Evolutionary conservation across 1,140 invertebrate genomes (phyloP), one percentile per base, ranked within the genome.

Genomic region (Drosophila rhopaloa): DNA sequence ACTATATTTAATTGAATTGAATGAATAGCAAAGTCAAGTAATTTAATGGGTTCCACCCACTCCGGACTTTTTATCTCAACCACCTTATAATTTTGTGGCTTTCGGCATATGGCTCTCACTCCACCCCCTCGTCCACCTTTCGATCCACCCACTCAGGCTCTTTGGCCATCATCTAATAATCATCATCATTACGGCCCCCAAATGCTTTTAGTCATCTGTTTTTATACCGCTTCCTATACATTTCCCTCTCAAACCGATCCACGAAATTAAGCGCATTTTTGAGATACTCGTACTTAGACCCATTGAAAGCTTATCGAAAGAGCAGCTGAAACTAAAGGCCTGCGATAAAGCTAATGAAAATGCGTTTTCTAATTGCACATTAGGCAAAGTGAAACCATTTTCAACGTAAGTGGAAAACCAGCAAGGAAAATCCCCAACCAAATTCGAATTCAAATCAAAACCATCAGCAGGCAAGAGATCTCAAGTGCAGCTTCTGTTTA

Each of bases 311-410:
- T 82, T 82, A 82, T 88, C 79, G 79, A 19, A 29, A 41, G 48
- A 71, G 65, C 73, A 83, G 80, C 76, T 84, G 73, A 89, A 81
- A 74, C 76, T 76, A 89, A 88, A 84, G 76, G 84, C 48, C 63
- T 65, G 76, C 89, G 89, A 91, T 91, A 91, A 91, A 84, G 85
- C 89, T 91, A 91, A 91, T 91, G 89, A 91, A 91, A 91, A 91
- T 91, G 84, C 79, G 72, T 91, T 81, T 86, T 89, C 76, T 91
- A 91, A 91, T 91, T 91, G 89, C 82, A 90, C 89, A 91, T 91
- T 91, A 91, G 84, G 66, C 81, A 81, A 81, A 91, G 89, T 91
- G 84, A 91, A 91, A 81, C 58, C 78, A 91, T 80, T 91, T 50
- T 66, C 48, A 60, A 32, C 63, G 59, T 80, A 88, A 88, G 83